Base-by-base conservation (phyloP, 2,888 invertebrate genomes). In the Andrena bucephala region DNA sequence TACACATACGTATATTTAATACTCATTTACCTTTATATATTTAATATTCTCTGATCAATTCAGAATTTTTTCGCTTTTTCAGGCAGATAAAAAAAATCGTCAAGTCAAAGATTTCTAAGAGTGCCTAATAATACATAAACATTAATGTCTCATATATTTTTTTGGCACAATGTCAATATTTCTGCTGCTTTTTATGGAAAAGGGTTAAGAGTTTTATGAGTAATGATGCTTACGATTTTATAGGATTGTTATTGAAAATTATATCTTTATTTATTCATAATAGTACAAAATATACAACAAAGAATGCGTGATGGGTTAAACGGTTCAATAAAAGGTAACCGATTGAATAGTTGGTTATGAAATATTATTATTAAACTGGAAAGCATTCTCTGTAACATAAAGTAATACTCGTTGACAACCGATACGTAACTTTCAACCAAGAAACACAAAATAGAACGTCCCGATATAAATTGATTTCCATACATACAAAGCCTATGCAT, bases 381-480 rank as follows among this genome's bases (percentile, higher is more conserved):
- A 71, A 77, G 60, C 77, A 42, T 71, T 83, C 73, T 42, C 71
- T 73, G 42, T 48, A 71, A 82, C 52, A 13, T 48, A 31, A 42
- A 65, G 54, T 63, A 65, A 78, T 65, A 63, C 42, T 42, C 67
- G 73, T 67, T 62, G 70, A 67, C 31, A 74, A 82, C 57, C 74
- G 73, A 68, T 65, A 82, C 74, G 82, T 75, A 84, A 78, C 59
- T 71, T 78, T 68, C 73, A 60, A 71, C 60, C 74, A 29, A 50
- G 52, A 71, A 73, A 68, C 50, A 50, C 33, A 50, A 68, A 65
- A 75, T 65, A 68, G 62, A 54, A 54, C 48, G 33, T 29, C 50
- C 69, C 52, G 66, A 66, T 79, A 52, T 66, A 79, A 79, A 67
- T 75, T 75, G 48, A 59, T 62, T 63, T 67, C 50, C 48, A 42